Evolutionary conservation across 2,888 invertebrate genomes (phyloP).

Genomic region (Catocala sponsa): DNA sequence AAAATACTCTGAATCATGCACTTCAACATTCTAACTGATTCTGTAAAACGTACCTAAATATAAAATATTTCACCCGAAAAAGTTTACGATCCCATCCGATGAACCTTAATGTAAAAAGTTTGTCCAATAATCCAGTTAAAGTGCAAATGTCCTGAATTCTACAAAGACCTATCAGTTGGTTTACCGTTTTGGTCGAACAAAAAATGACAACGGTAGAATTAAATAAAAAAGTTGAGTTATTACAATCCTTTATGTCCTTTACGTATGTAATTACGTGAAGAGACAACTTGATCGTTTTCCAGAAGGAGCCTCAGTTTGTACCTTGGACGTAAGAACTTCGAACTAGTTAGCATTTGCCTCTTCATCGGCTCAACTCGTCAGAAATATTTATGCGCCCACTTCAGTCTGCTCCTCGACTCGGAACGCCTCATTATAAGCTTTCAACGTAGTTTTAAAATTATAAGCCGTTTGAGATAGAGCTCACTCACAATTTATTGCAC

Average conservation of each 20-base stretch:
- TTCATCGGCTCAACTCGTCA: constrained; percentile 62
- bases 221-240: too few species aligned
- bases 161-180: constrained; percentile 42
- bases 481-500: constrained; percentile 64
- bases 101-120: constrained; percentile 77
- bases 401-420: constrained; percentile 59
- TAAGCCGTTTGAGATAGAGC: constrained; percentile 63
- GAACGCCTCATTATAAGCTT: constrained; percentile 73
- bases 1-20: neutral
- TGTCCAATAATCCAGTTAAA: constrained; percentile 67
- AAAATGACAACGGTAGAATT: neutral
- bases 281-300: neutral
- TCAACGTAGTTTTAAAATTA: constrained; percentile 71
- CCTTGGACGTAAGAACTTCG: constrained; percentile 48
- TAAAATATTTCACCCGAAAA: constrained; percentile 56
- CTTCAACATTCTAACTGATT: constrained; percentile 13
- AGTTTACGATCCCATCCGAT: constrained; percentile 57
- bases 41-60: constrained; percentile 41
- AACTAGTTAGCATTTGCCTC: constrained; percentile 62
- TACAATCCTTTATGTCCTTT: too few species aligned
- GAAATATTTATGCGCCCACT: constrained; percentile 71
- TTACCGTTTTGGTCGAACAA: constrained; percentile 25
- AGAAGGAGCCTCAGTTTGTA: constrained; percentile 30
- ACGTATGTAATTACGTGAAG: neutral
- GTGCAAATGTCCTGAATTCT: constrained; percentile 70